These are phyloP conservation scores for Drosophila buzzatii DNA, from an alignment of 2,888 invertebrate genomes.

Conservation along the genomic window DNA sequence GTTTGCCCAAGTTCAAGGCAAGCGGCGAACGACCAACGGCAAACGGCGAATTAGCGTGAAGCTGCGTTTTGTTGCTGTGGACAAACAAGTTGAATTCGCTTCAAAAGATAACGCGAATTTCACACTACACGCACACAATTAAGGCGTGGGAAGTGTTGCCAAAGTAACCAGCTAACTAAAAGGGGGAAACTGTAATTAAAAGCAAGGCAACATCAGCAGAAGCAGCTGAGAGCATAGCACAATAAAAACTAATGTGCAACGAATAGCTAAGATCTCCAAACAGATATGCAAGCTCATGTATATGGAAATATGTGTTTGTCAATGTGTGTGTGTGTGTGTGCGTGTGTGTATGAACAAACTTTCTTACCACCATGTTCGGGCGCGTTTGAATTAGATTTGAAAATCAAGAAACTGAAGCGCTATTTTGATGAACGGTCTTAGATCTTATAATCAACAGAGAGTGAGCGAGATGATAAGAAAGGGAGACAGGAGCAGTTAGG, in stretches of 20 bases:
- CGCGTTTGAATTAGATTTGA: background rate
- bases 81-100: conserved; percentile 54
- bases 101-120: conserved; percentile 37
- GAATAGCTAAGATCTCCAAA: conserved; percentile 46
- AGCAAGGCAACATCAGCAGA: conserved; percentile 24
- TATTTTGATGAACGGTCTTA: background rate
- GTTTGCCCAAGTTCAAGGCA: conserved; percentile 51
- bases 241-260: conserved; percentile 24
- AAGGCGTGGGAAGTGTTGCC: conserved; percentile 67
- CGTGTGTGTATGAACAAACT: background rate
- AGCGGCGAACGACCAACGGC: background rate
- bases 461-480: background rate
- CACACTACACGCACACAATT: conserved; percentile 36
- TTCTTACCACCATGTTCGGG: conserved; percentile 18
- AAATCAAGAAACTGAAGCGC: conserved; percentile 2
- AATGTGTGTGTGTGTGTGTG: background rate
- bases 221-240: conserved; percentile 9
- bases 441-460: background rate
- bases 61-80: conserved; percentile 20
- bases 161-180: conserved; percentile 25
- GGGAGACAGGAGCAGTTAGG: background rate
- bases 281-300: conserved; percentile 29
- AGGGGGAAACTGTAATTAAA: conserved; percentile 56
- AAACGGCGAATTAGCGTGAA: background rate
- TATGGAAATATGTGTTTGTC: background rate